Percentiles rank a stretch among this genome's conserved stretches.
These are phyloP conservation scores for Dromococcyx pavoninus DNA, from an alignment of 2,797 vertebrate species.

Conservation along the genomic window DNA sequence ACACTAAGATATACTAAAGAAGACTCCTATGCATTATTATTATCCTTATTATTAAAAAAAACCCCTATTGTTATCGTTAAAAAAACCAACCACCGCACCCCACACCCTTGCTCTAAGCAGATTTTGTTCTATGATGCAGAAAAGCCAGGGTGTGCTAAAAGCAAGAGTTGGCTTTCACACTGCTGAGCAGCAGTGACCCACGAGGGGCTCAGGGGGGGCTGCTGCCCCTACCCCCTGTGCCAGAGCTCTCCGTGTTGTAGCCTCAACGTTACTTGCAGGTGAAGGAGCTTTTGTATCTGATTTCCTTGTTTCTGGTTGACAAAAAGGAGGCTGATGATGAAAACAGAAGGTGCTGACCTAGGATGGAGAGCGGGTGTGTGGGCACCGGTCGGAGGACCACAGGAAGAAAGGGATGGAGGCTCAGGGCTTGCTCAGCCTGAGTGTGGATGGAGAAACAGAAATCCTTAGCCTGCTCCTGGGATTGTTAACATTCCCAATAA, in stretches of 20 bases:
- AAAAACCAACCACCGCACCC: neutral
- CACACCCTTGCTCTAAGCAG: neutral
- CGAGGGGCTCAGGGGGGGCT: neutral
- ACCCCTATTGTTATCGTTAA: neutral
- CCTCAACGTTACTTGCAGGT: neutral
- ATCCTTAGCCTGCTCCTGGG: neutral
- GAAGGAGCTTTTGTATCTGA: conserved; percentile 58
- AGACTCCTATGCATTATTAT: conserved; percentile 20
- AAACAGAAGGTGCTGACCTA: neutral
- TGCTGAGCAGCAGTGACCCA: neutral
- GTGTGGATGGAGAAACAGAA: neutral
- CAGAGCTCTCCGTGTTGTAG: neutral
- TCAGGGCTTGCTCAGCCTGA: neutral
- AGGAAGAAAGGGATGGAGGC: neutral
- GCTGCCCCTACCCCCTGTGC: neutral
- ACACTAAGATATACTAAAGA: conserved; percentile 41
- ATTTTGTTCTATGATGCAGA: neutral
- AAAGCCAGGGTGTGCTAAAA: neutral
- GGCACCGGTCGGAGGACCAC: accelerated
- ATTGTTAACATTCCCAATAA: neutral
- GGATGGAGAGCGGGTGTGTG: neutral
- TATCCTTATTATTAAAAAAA: conserved; percentile 27
- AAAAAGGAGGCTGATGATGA: neutral
- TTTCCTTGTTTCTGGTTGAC: conserved; percentile 21
- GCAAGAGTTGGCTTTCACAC: neutral